These are phyloP conservation scores for Ispidina picta DNA, from an alignment of 2,797 vertebrate species.

Conservation along the genomic window DNA sequence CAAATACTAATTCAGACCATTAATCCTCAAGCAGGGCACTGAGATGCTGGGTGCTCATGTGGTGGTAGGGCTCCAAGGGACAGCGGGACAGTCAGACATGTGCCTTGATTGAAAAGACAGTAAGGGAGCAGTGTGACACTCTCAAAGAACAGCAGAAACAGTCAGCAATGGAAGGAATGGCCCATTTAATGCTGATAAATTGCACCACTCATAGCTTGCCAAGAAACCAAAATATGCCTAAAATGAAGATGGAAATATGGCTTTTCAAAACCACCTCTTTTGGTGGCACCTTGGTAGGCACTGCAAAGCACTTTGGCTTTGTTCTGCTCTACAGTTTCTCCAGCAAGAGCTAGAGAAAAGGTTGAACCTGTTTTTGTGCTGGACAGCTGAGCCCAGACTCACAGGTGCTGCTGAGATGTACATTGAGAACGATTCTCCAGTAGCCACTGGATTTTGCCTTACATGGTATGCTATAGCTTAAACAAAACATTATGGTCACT, in stretches of 20 bases:
- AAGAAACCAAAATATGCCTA: background rate
- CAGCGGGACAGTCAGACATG: background rate
- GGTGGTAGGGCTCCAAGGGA: background rate
- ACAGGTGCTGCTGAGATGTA: background rate
- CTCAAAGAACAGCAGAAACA: background rate
- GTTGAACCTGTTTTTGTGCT: background rate
- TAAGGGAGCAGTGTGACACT: background rate
- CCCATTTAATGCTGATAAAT: background rate
- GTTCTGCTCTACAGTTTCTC: background rate
- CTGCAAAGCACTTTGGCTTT: background rate
- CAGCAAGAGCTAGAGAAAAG: background rate
- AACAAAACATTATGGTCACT: background rate
- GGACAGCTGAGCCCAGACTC: background rate
- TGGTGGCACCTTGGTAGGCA: background rate
- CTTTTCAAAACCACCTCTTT: background rate
- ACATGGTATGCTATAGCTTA: background rate
- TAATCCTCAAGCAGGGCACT: background rate
- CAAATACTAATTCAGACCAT: background rate
- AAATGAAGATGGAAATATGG: rapidly evolving
- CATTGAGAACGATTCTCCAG: background rate
- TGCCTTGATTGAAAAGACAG: background rate
- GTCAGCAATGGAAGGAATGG: background rate
- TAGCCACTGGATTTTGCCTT: background rate
- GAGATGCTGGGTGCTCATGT: rapidly evolving
- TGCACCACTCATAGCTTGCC: background rate